A percentile compares a stretch with the other conserved stretches of the same genome.
Evolutionary conservation across 2,113 vertebrate genomes (phyloP).

Genomic region (Notarius quadriscutis): DNA sequence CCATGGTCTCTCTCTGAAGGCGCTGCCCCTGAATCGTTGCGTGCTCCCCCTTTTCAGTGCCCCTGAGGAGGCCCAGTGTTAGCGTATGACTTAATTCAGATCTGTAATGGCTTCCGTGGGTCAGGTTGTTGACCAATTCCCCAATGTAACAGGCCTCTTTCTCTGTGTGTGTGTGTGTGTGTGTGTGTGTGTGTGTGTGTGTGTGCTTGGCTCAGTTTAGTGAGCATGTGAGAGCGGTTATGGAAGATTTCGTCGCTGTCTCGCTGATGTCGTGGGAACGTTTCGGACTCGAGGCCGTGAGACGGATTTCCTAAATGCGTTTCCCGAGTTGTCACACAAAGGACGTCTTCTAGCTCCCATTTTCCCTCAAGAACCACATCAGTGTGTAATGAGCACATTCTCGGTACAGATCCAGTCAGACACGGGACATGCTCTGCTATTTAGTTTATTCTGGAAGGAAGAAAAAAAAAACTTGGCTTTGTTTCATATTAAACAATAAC

Average conservation of each 20-base stretch:
- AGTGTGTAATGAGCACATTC: neutral
- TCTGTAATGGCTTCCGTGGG: slow-evolving; percentile 19
- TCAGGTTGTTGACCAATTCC: slow-evolving; percentile 22
- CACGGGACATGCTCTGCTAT: neutral
- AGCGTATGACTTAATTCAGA: slow-evolving; percentile 6
- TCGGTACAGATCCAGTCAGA: neutral
- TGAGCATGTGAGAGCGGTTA: slow-evolving; percentile 46
- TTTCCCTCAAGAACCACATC: slow-evolving; percentile 19
- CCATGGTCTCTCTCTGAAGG: neutral
- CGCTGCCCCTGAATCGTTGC: neutral
- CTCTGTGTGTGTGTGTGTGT: neutral
- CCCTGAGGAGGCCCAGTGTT: neutral
- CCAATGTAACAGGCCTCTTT: neutral
- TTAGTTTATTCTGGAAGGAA: neutral
- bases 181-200: slow-evolving; percentile 26
- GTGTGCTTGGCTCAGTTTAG: slow-evolving; percentile 21
- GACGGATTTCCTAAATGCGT: slow-evolving; percentile 10
- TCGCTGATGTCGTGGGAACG: slow-evolving; percentile 47
- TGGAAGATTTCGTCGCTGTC: slow-evolving; percentile 35
- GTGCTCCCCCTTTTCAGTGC: neutral
- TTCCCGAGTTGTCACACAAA: slow-evolving; percentile 35
- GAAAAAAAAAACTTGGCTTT: neutral
- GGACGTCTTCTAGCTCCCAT: slow-evolving; percentile 16
- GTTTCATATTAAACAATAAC: neutral
- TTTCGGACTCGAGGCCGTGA: slow-evolving; percentile 18